Base-by-base conservation (phyloP, 2,888 invertebrate genomes). In the Sinelater perroti region DNA sequence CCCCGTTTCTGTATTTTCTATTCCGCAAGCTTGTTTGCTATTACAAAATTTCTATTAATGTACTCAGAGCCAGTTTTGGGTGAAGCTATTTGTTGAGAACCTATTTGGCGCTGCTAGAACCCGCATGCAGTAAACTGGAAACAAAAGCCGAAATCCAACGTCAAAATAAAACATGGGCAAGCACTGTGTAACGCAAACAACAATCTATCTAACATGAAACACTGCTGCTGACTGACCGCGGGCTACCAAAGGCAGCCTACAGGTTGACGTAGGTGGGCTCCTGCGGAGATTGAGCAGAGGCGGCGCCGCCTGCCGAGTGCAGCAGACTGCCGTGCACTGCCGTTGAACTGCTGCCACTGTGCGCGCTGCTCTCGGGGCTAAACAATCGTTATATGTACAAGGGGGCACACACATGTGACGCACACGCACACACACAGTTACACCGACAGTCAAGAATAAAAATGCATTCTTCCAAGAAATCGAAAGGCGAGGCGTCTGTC, bases 261-360 rank as follows among this genome's bases (percentile, higher is more conserved):
- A 93, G 92, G 87, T 93, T 93, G 81, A 93, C 94, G 85, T 94
- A 94, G 73, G 94, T 93, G 70, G 93, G 93, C 82, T 93, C 92
- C 82, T 92, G 93, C 63, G 89, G 88, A 70, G 87, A 85, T 77
- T 85, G 83, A 68, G 85, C 82, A 70, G 85, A 83, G 64, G 79
- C 76, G 62, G 78, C 77, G 81, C 84, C 81, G 80, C 84, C 83
- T 79, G 83, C 80, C 67, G 76, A 67, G 69, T 79, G 78, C 70
- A 78, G 74, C 60, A 78, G 74, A 63, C 74, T 71, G 62, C 76
- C 75, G 69, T 78, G 78, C 71, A 77, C 75, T 53, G 76, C 68
- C 56, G 76, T 68, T 47, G 76, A 74, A 62, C 71, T 72, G 68
- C 75, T 75, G 67, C 76, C 74, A 57, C 75, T 74, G 66, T 70